phyloP scores from a whole-genome alignment of 64 coral and sea anemone genomes.

The Exaiptasia diaphana region DNA sequence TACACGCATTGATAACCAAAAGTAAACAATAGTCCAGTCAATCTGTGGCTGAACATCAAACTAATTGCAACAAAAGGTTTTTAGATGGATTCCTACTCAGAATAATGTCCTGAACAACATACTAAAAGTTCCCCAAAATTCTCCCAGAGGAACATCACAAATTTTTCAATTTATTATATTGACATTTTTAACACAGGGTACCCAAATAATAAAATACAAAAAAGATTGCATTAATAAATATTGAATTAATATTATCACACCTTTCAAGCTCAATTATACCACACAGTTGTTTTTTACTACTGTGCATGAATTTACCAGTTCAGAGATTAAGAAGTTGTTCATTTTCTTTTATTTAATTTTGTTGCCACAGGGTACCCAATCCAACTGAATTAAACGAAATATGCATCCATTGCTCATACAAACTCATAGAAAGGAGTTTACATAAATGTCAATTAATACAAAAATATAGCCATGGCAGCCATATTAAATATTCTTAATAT shows the following conservation, averaged over 20 bases:
- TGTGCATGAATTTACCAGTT: neutral
- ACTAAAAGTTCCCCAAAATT: neutral
- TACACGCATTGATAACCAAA: too few species aligned
- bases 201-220: neutral
- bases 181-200: neutral
- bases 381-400: neutral
- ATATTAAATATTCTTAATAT: neutral
- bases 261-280: too few species aligned
- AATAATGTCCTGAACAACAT: neutral
- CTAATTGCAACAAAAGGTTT: neutral
- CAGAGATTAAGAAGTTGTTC: neutral
- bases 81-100: neutral
- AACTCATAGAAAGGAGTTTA: neutral
- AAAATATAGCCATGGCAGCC: neutral
- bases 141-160: neutral
- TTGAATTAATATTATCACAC: too few species aligned
- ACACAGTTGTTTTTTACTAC: neutral
- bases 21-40: neutral
- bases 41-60: neutral
- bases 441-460: too few species aligned
- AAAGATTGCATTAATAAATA: too few species aligned
- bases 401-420: neutral
- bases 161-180: neutral
- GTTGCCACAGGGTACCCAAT: conserved; percentile 13
- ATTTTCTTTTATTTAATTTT: neutral